Conservation (phyloP, 2,113 vertebrate species). For the Hemicordylus capensis region DNA sequence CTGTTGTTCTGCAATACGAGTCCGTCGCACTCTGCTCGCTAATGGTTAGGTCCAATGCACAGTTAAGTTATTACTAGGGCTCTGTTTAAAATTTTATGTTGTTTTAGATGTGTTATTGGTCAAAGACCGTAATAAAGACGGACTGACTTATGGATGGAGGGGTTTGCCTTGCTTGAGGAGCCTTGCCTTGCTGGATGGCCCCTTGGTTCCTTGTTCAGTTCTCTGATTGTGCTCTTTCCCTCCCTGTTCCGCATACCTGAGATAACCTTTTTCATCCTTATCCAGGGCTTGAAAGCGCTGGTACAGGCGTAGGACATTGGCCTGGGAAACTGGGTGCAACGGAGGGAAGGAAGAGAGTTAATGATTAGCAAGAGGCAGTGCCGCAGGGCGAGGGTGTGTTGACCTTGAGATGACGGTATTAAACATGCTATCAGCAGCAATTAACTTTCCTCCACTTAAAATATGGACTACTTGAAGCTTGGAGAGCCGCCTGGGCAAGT, state of each 20-base stretch:
- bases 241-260: conserved; percentile 68
- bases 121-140: too few species aligned
- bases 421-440: too few species aligned
- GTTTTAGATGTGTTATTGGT: too few species aligned
- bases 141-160: too few species aligned
- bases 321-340: conserved; percentile 68
- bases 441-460: neutral
- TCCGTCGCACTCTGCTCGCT: too few species aligned
- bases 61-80: too few species aligned
- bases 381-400: too few species aligned
- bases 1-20: too few species aligned
- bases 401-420: neutral
- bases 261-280: conserved; percentile 69
- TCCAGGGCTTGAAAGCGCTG: conserved; percentile 80
- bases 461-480: neutral
- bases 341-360: neutral
- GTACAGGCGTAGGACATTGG: conserved; percentile 75
- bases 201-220: neutral
- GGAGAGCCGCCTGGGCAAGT: neutral
- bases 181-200: too few species aligned
- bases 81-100: too few species aligned
- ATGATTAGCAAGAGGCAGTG: neutral
- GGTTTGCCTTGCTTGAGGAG: too few species aligned
- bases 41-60: too few species aligned
- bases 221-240: neutral